A percentile compares a stretch with the other conserved stretches of the same genome.
These are phyloP conservation scores for Metopolophium dirhodum DNA, from an alignment of 1,140 invertebrate genomes.

Conservation along the genomic window DNA sequence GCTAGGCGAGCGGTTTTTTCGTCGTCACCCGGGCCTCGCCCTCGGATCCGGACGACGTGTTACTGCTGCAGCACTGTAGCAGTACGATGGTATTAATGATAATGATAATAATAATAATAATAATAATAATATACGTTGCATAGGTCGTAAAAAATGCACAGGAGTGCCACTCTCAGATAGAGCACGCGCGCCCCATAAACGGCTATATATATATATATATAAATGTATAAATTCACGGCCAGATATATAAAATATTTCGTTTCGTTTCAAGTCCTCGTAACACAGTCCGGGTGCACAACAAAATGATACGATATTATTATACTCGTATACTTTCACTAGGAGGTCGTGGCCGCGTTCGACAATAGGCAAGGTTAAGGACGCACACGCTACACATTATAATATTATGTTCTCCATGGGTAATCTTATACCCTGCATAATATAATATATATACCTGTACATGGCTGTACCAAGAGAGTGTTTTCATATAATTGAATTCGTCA, in stretches of 20 bases:
- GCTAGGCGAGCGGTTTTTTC: conserved; percentile 9
- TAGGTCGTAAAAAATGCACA: neutral
- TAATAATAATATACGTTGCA: neutral
- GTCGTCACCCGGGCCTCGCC: conserved; percentile 18
- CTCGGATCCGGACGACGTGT: neutral
- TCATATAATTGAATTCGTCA: conserved; percentile 8
- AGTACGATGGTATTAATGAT: neutral
- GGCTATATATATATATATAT: neutral
- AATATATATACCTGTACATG: neutral
- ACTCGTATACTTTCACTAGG: conserved; percentile 9
- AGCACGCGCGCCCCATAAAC: neutral
- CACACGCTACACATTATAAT: conserved; percentile 13
- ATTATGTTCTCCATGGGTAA: neutral
- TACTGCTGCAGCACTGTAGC: neutral
- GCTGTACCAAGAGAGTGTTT: neutral
- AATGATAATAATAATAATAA: neutral
- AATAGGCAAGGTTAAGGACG: conserved; percentile 51
- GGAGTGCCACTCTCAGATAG: neutral
- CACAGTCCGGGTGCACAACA: neutral
- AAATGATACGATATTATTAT: neutral
- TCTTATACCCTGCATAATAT: neutral
- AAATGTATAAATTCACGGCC: neutral
- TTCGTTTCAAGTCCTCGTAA: neutral
- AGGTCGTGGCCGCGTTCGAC: neutral
- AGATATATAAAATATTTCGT: neutral